phyloP scores from a whole-genome alignment of 2,888 invertebrate species.

The Anoplius nigerrimus region DNA sequence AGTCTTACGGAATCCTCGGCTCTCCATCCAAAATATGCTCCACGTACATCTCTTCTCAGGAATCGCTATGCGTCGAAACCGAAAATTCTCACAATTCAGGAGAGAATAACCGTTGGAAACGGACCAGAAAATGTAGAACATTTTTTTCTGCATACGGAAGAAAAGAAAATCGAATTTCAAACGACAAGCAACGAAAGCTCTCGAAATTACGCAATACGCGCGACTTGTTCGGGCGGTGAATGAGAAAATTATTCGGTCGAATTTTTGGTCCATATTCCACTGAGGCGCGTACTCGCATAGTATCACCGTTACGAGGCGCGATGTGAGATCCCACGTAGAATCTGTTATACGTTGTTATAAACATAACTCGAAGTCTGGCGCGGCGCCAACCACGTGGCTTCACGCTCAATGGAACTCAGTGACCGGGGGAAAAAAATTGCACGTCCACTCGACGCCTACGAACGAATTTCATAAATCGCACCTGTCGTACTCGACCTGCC shows the following conservation, averaged over 20 bases:
- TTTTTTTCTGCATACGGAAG: too few species aligned
- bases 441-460: neutral
- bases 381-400: slow-evolving; percentile 67
- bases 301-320: slow-evolving; percentile 51
- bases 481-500: neutral
- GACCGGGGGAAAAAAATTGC: slow-evolving; percentile 23
- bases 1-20: slow-evolving; percentile 36
- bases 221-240: too few species aligned
- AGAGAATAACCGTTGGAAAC: too few species aligned
- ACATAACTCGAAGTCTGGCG: slow-evolving; percentile 62
- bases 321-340: slow-evolving; percentile 45
- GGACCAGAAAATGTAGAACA: too few species aligned
- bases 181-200: too few species aligned
- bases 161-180: too few species aligned
- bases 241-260: too few species aligned
- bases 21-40: slow-evolving; percentile 36
- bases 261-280: too few species aligned
- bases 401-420: slow-evolving; percentile 54
- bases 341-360: slow-evolving; percentile 58
- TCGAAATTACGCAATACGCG: too few species aligned
- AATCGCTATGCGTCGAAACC: too few species aligned
- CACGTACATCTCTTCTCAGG: slow-evolving; percentile 11
- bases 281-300: slow-evolving; percentile 35
- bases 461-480: slow-evolving; percentile 7
- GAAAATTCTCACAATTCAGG: too few species aligned